These are phyloP conservation scores for Heloderma charlesbogerti DNA, from an alignment of 2,113 vertebrate species.

Conservation along the genomic window DNA sequence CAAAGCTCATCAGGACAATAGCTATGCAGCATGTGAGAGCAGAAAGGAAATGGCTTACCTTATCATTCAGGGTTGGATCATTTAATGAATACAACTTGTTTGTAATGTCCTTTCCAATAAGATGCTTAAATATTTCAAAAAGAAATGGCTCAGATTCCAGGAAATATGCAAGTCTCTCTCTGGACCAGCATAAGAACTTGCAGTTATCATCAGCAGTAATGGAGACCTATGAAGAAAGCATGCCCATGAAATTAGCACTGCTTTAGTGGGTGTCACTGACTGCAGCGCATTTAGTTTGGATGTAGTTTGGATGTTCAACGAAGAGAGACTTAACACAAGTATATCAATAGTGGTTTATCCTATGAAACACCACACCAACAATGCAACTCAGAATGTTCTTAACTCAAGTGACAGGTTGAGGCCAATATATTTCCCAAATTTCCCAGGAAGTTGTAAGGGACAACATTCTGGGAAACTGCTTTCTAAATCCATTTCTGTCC, in stretches of 20 bases:
- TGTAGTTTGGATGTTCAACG: constrained; percentile 30
- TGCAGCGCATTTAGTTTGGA: not conserved
- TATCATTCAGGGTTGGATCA: constrained; percentile 95
- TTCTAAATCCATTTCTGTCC: not conserved
- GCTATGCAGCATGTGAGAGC: not conserved
- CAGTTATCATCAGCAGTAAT: constrained; percentile 95
- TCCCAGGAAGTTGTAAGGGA: not conserved
- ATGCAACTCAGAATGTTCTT: not conserved
- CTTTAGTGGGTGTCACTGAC: not conserved
- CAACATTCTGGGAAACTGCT: not conserved
- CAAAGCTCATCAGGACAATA: not conserved
- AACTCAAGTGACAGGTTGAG: not conserved
- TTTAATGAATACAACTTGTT: constrained; percentile 98
- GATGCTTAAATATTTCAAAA: constrained; percentile 95
- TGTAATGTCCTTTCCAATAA: constrained; percentile 98
- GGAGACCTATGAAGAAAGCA: constrained; percentile 84
- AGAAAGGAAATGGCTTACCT: constrained; percentile 78
- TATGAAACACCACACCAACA: not conserved
- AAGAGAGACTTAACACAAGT: not conserved
- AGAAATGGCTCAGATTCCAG: constrained; percentile 95
- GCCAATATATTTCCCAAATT: not conserved
- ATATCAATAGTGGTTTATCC: not conserved
- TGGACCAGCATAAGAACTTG: constrained; percentile 95
- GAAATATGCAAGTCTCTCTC: constrained; percentile 95
- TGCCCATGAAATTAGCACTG: constrained; percentile 22